Conservation (phyloP, 2,113 vertebrate genomes). For the Corvus moneduloides region DNA sequence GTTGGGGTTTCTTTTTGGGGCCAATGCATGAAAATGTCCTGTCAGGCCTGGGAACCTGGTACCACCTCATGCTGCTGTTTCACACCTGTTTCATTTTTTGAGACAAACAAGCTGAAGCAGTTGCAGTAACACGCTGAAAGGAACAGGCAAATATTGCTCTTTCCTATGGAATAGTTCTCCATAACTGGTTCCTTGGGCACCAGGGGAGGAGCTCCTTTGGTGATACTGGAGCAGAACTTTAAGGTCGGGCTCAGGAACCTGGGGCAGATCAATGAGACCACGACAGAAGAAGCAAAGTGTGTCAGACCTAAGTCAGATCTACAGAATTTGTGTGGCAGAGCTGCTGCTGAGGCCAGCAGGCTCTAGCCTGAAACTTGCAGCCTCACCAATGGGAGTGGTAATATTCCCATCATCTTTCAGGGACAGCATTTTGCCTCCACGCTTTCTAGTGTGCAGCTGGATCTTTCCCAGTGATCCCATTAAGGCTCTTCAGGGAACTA, state of each 20-base stretch:
- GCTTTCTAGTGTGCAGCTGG: neutral
- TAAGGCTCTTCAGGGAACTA: constrained; percentile 19
- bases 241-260: neutral
- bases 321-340: neutral
- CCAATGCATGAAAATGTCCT: neutral
- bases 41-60: neutral
- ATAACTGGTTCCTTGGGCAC: neutral
- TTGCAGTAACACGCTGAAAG: neutral
- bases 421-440: neutral
- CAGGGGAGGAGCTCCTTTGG: neutral
- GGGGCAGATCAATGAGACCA: neutral
- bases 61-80: neutral
- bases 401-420: neutral
- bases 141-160: neutral
- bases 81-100: neutral
- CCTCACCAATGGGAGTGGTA: accelerated
- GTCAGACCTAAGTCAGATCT: neutral
- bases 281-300: accelerated
- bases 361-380: neutral
- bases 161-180: neutral
- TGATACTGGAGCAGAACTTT: neutral
- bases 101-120: neutral
- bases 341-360: neutral
- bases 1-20: neutral
- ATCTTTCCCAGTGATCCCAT: constrained; percentile 53